These are phyloP conservation scores for Diplodus sargus DNA, from an alignment of 2,797 vertebrate species.

Conservation along the genomic window DNA sequence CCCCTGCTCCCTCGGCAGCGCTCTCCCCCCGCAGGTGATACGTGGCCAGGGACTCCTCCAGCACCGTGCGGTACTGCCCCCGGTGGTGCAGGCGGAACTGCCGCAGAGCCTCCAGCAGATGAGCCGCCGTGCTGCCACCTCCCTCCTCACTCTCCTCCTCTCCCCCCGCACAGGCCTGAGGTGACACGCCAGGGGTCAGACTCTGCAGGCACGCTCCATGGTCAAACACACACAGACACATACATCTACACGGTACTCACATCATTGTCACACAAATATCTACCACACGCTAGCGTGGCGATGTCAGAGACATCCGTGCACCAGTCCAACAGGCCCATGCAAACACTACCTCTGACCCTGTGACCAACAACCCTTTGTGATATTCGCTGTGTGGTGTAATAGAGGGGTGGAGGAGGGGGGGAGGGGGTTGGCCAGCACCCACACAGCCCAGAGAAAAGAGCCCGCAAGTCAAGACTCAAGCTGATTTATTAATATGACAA, in stretches of 20 bases:
- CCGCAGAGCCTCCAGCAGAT: slow-evolving; percentile 96
- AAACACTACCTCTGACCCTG: slow-evolving; percentile 66
- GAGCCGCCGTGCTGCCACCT: slow-evolving; percentile 89
- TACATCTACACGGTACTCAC: slow-evolving; percentile 46
- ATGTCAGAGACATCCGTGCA: slow-evolving; percentile 53
- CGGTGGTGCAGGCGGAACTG: slow-evolving; percentile 98
- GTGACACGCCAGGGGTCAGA: slow-evolving; percentile 95
- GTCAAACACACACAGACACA: slow-evolving; percentile 58
- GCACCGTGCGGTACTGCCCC: slow-evolving; percentile 95
- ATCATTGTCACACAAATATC: slow-evolving; percentile 50
- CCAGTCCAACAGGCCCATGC: slow-evolving; percentile 45
- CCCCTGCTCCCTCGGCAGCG: slow-evolving; percentile 51
- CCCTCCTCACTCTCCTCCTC: slow-evolving; percentile 86
- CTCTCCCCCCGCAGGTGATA: slow-evolving; percentile 87
- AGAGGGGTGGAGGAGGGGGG: neutral
- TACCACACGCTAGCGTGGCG: slow-evolving; percentile 42
- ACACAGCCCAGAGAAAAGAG: slow-evolving; percentile 57
- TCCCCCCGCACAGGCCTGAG: slow-evolving; percentile 93
- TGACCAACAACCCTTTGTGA: slow-evolving; percentile 68
- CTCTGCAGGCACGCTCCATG: slow-evolving; percentile 78
- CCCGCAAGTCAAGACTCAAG: slow-evolving; percentile 44
- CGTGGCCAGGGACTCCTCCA: slow-evolving; percentile 95
- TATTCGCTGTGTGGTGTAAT: slow-evolving; percentile 56
- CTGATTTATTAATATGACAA: slow-evolving; percentile 35
- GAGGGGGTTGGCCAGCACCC: slow-evolving; percentile 24